phyloP scores from a whole-genome alignment of 1,140 invertebrate species.

The Anastrepha obliqua region DNA sequence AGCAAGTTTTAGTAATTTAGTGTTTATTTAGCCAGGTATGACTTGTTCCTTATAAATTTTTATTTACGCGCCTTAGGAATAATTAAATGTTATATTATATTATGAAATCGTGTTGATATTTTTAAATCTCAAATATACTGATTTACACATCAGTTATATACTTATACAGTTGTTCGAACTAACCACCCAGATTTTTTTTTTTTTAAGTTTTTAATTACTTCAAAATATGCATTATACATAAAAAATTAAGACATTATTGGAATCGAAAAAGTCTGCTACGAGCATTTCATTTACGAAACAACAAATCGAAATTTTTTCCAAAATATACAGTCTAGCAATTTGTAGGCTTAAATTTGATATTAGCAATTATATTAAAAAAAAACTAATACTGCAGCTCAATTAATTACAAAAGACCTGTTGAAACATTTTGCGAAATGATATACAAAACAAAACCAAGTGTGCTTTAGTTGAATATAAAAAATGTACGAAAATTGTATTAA shows the following conservation, averaged over 20 bases:
- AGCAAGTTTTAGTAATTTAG: background rate
- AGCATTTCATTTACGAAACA: background rate
- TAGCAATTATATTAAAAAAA: background rate
- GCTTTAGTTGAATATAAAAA: background rate
- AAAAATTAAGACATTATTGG: background rate
- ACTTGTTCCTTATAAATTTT: background rate
- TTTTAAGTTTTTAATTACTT: no score
- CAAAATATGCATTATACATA: background rate
- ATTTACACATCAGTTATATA: background rate
- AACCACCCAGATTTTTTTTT: background rate
- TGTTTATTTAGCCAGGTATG: no score
- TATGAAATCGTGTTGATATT: background rate
- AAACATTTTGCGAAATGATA: background rate
- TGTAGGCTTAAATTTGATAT: background rate
- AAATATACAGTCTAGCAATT: no score
- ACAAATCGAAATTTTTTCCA: background rate
- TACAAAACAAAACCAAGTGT: background rate
- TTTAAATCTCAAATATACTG: background rate
- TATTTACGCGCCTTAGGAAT: background rate
- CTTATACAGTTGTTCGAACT: background rate
- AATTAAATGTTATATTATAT: background rate
- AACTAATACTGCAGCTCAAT: background rate
- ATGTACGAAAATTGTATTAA: background rate
- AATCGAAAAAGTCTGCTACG: conserved; percentile 17
- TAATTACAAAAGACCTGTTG: background rate